phyloP scores from a whole-genome alignment of 2,113 vertebrate genomes.

The Hyaena hyaena region DNA sequence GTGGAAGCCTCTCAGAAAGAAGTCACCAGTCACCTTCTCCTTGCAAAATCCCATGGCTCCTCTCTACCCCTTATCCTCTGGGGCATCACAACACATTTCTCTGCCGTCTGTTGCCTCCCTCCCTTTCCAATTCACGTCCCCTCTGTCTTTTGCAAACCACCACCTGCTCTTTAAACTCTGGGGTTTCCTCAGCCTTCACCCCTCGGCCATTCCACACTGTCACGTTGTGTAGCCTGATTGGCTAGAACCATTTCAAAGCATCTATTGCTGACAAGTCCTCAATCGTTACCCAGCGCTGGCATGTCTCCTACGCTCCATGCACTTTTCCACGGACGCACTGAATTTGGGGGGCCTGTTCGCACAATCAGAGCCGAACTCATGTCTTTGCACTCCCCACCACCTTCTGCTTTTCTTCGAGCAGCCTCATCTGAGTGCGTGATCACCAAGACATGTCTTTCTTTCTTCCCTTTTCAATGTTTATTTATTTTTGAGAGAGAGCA shows the following conservation, averaged over 20 bases:
- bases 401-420: neutral
- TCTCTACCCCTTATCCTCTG: neutral
- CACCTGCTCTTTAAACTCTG: neutral
- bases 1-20: neutral
- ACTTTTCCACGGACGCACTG: rapidly evolving
- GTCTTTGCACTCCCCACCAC: neutral
- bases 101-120: neutral
- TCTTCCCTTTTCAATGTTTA: no score
- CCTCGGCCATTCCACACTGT: neutral
- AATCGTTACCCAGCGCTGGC: neutral
- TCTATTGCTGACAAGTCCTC: rapidly evolving
- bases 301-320: neutral
- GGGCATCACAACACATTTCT: no score
- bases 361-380: neutral
- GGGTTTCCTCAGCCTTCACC: neutral
- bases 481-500: no score
- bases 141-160: neutral
- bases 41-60: neutral
- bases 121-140: neutral
- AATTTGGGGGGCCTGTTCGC: no score
- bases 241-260: neutral
- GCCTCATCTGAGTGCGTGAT: neutral
- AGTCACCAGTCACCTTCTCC: neutral
- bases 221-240: neutral
- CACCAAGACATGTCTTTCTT: neutral